Evolutionary conservation across 2,113 vertebrate species (phyloP).

Genomic region (Oreotrochilus melanogaster): DNA sequence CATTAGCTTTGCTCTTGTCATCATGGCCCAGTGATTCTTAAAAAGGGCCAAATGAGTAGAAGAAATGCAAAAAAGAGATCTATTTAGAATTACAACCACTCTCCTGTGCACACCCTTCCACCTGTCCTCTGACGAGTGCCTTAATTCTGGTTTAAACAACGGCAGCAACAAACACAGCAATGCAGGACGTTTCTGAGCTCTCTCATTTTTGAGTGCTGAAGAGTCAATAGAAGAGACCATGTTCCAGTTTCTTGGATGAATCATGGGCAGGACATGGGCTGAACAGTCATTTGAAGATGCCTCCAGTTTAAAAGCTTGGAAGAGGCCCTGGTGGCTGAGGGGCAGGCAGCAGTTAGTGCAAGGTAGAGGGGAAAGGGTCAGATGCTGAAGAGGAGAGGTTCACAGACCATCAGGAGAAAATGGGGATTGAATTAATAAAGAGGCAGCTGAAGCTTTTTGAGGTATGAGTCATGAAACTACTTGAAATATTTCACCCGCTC

Average conservation of each 20-base stretch:
- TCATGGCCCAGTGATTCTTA: not conserved
- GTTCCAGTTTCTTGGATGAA: not conserved
- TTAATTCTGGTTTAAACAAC: not conserved
- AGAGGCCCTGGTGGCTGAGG: not conserved
- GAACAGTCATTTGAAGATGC: not conserved
- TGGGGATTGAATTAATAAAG: not conserved
- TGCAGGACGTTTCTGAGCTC: not conserved
- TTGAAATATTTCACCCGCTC: slow-evolving; percentile 23
- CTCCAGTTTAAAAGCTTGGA: not conserved
- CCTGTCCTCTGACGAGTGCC: not conserved
- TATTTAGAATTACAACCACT: not conserved
- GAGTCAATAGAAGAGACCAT: not conserved
- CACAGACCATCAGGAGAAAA: not conserved
- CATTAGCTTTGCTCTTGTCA: not conserved
- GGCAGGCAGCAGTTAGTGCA: fast-evolving
- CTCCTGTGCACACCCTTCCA: fast-evolving
- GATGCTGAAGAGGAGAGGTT: not conserved
- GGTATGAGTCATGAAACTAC: not conserved
- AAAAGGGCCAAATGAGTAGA: not conserved
- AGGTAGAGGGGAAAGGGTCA: not conserved
- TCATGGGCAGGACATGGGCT: fast-evolving
- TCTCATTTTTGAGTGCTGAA: not conserved
- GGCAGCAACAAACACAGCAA: not conserved
- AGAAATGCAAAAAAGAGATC: not conserved
- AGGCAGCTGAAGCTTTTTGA: slow-evolving; percentile 9